Percentiles rank a stretch among this genome's conserved stretches.
phyloP scores from a whole-genome alignment of 2,888 invertebrate species.

The Chymomyza fuscimana region DNA sequence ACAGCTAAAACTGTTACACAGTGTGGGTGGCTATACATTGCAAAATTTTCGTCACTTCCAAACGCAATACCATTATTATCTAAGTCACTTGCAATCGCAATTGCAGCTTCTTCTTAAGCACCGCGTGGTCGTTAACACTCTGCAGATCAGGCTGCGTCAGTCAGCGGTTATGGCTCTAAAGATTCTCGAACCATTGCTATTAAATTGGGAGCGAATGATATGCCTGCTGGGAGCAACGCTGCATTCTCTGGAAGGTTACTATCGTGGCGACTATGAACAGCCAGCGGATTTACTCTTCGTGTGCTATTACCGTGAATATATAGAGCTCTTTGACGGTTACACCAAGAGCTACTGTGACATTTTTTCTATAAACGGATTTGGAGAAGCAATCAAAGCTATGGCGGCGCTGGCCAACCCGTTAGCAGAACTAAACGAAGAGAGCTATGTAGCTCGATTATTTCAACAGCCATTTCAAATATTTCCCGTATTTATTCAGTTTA shows the following conservation, averaged over 20 bases:
- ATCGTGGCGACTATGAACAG: slow-evolving; percentile 83
- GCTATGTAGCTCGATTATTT: slow-evolving; percentile 70
- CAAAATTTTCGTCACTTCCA: slow-evolving; percentile 73
- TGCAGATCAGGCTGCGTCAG: slow-evolving; percentile 47
- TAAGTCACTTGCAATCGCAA: slow-evolving; percentile 70
- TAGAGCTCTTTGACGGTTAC: slow-evolving; percentile 86
- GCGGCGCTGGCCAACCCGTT: slow-evolving; percentile 65
- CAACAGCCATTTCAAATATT: slow-evolving; percentile 76
- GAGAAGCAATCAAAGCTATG: slow-evolving; percentile 84
- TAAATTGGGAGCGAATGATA: slow-evolving; percentile 85
- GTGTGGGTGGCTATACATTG: slow-evolving; percentile 65
- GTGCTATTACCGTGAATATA: slow-evolving; percentile 86
- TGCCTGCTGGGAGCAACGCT: slow-evolving; percentile 85
- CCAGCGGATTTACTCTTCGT: slow-evolving; percentile 86
- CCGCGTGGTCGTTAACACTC: slow-evolving; percentile 50
- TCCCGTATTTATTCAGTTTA: slow-evolving; percentile 71
- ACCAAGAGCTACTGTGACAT: slow-evolving; percentile 86
- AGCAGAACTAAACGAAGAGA: slow-evolving; percentile 55
- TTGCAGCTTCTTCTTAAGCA: slow-evolving; percentile 66
- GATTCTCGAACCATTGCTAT: slow-evolving; percentile 79
- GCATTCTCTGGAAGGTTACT: slow-evolving; percentile 85
- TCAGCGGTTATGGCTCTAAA: slow-evolving; percentile 43
- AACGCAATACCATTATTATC: slow-evolving; percentile 64
- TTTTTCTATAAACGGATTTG: slow-evolving; percentile 86
- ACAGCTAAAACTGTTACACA: slow-evolving; percentile 68